Evolutionary conservation across 30 jellyfish, hydroid and myxozoan species (phyloP).

Genomic region (Sanderia malayensis): DNA sequence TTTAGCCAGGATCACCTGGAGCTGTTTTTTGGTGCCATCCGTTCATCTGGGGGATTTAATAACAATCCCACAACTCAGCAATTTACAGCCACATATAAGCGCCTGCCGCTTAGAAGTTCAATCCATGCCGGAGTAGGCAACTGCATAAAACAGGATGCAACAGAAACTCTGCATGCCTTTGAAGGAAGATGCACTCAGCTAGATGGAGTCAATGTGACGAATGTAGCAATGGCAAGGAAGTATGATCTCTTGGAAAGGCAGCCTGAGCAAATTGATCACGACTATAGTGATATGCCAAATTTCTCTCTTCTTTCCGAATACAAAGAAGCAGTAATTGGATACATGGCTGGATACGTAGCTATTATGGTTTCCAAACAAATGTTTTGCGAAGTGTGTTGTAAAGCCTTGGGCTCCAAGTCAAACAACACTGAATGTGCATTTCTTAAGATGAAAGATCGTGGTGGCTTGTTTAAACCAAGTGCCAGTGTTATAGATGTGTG

Average conservation of each 20-base stretch:
- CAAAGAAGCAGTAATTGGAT: slow-evolving; percentile 48
- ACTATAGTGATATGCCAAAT: slow-evolving; percentile 34
- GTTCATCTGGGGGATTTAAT: slow-evolving; percentile 56
- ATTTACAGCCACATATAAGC: slow-evolving; percentile 35
- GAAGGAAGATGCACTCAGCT: slow-evolving; percentile 22
- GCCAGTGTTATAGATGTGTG: slow-evolving; percentile 51
- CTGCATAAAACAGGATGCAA: slow-evolving; percentile 44
- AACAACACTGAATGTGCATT: not conserved
- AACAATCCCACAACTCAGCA: too few species aligned
- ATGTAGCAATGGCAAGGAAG: slow-evolving; percentile 35
- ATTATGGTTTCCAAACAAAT: slow-evolving; percentile 19
- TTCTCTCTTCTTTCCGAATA: slow-evolving; percentile 34
- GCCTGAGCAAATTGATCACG: slow-evolving; percentile 25
- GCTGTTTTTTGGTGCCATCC: slow-evolving; percentile 62
- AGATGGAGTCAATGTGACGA: slow-evolving; percentile 10
- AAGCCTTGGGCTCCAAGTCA: slow-evolving; percentile 27
- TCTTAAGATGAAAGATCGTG: slow-evolving; percentile 58
- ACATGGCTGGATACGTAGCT: slow-evolving; percentile 67
- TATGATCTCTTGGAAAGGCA: slow-evolving; percentile 26
- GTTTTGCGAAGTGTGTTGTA: slow-evolving; percentile 23
- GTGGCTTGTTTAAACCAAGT: slow-evolving; percentile 62
- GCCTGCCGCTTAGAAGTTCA: slow-evolving; percentile 9
- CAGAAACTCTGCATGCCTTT: slow-evolving; percentile 38
- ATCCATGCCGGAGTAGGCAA: slow-evolving; percentile 21
- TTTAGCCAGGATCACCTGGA: slow-evolving; percentile 50